Evolutionary conservation across 2,113 vertebrate species (phyloP).

Genomic region (Xyrauchen texanus): DNA sequence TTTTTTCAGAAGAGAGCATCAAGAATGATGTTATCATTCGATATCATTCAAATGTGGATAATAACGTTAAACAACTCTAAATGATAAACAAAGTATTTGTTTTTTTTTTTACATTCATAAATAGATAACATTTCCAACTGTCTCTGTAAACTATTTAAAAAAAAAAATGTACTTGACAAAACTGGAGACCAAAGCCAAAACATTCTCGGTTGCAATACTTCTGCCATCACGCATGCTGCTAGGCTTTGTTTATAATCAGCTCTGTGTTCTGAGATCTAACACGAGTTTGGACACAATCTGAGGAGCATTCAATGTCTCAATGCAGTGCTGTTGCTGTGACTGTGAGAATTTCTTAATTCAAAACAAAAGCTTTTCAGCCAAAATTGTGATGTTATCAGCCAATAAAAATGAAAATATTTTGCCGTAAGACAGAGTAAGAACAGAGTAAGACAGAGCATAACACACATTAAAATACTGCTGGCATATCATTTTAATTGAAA

Average conservation of each 20-base stretch:
- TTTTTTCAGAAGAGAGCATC: background rate
- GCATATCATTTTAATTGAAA: background rate
- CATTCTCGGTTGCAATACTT: background rate
- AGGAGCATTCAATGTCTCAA: slow-evolving; percentile 21
- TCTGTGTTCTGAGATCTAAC: slow-evolving; percentile 12
- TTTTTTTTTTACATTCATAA: slow-evolving; percentile 12
- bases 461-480: background rate
- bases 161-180: slow-evolving; percentile 15
- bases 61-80: background rate
- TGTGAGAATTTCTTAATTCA: slow-evolving; percentile 28
- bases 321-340: slow-evolving; percentile 14
- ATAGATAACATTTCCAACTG: background rate
- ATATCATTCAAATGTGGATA: background rate
- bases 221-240: background rate
- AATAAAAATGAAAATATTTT: slow-evolving; percentile 8
- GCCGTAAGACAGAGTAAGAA: too few species aligned
- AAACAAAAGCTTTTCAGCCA: slow-evolving; percentile 30
- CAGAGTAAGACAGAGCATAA: slow-evolving; percentile 8
- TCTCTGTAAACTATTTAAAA: background rate
- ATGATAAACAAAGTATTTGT: background rate
- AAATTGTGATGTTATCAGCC: slow-evolving; percentile 21
- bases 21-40: too few species aligned
- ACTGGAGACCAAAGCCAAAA: background rate
- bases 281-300: slow-evolving; percentile 30
- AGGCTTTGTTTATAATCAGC: slow-evolving; percentile 7